A percentile compares a stretch with the other conserved stretches of the same genome.
Evolutionary conservation across 2,888 invertebrate genomes (phyloP).

Genomic region (Gastrophysa polygoni): DNA sequence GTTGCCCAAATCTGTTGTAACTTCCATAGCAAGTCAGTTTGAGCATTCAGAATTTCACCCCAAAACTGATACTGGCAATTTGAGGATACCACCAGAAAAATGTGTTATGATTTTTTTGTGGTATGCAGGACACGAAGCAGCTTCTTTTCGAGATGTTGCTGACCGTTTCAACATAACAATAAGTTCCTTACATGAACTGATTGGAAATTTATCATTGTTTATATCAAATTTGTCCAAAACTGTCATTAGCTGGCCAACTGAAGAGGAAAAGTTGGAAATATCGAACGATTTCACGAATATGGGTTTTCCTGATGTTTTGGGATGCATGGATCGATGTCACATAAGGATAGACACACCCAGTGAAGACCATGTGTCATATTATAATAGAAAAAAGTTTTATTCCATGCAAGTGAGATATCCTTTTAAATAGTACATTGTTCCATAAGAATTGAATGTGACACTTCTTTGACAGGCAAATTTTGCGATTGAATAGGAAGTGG

Average conservation of each 20-base stretch:
- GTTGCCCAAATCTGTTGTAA: neutral
- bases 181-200: neutral
- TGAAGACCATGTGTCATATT: conserved; percentile 11
- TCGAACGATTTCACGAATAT: neutral
- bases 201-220: neutral
- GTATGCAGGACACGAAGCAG: conserved; percentile 6
- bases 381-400: conserved; percentile 14
- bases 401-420: conserved; percentile 9
- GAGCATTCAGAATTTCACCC: neutral
- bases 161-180: neutral
- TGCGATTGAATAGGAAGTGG: no score
- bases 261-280: neutral
- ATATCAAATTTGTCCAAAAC: conserved; percentile 5
- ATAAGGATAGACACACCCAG: conserved; percentile 10
- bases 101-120: conserved; percentile 5
- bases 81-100: neutral
- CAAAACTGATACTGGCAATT: neutral
- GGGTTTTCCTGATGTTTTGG: conserved; percentile 7
- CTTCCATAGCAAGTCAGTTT: neutral
- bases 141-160: neutral
- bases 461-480: no score
- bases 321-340: conserved; percentile 10
- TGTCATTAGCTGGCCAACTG: neutral
- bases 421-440: no score
- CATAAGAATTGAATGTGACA: no score